A percentile compares a stretch with the other conserved stretches of the same genome.
phyloP scores from a whole-genome alignment of 53 echinoderm and acorn worm genomes.

The Paracentrotus lividus region DNA sequence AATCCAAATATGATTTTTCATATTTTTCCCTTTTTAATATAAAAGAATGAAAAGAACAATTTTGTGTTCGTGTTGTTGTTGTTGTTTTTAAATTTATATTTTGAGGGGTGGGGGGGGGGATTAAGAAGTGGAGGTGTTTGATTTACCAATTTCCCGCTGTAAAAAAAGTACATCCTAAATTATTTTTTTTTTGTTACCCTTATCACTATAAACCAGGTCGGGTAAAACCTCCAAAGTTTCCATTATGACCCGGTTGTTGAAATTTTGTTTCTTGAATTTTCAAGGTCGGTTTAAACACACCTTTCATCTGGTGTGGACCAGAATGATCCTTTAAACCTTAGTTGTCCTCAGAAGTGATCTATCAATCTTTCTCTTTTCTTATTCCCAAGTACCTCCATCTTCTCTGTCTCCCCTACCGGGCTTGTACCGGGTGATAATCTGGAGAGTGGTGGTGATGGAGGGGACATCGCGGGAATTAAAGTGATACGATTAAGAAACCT shows the following conservation, averaged over 20 bases:
- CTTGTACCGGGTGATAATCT: not conserved
- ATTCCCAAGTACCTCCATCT: not conserved
- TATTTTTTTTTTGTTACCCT: not conserved
- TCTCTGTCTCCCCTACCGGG: not conserved
- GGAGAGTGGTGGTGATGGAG: constrained; percentile 12
- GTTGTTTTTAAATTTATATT: no score
- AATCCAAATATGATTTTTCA: no score
- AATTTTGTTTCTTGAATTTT: not conserved
- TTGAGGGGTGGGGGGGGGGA: no score
- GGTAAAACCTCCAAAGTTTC: not conserved
- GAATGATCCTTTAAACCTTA: constrained; percentile 21
- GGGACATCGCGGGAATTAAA: not conserved
- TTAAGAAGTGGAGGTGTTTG: no score
- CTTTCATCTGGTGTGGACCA: constrained; percentile 15
- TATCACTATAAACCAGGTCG: not conserved
- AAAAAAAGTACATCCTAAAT: not conserved
- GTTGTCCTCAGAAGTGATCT: not conserved
- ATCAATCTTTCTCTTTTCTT: not conserved
- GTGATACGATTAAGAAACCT: constrained; percentile 16
- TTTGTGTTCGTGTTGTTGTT: no score
- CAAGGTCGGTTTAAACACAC: constrained; percentile 44
- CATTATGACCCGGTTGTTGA: not conserved
- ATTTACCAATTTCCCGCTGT: no score
- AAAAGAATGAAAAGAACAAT: no score
- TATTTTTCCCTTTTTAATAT: no score